Evolutionary conservation across 1,140 invertebrate species (phyloP), one percentile per base, ranked within the genome.

Genomic region (Pentalonia nigronervosa): DNA sequence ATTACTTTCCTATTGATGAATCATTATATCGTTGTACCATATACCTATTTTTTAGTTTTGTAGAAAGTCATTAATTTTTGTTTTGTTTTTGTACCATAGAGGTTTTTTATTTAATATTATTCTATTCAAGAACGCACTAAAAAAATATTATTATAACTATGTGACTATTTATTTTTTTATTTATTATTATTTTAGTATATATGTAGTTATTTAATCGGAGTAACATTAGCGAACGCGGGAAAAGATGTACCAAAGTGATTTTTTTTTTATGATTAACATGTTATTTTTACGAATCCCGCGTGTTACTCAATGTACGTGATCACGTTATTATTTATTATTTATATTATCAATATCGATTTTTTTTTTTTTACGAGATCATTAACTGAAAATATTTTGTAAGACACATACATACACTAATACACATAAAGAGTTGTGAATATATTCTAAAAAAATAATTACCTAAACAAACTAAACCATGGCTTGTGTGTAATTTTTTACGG

Each of bases 141-240:
- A 86, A n/a, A 9, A 9, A 84, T 23, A 84, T 84, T 36, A 41
- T 25, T 84, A 25, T 41, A 41, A 45, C 23, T 41, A 47, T 47
- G 84, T 84, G 36, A 86, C 84, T 86, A 86, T 86, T 86, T 86
- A 86, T 86, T 41, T 86, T 53, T 45, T 41, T 41, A 41, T 41
- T 41, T 41, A 41, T 41, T 41, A 41, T 86, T 86, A 86, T 9
- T 47, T 25, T 47, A 47, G 23, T 86, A 11, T 47, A 30, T 30
- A 45, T 25, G 21, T 83, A 9, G 17, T 87, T 87, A 34, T 87
- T 48, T 48, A 48, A 87, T 48, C 30, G 7, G 30, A 48, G 9
- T 47, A 47, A 45, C 30, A 14, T 48, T 34, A n/a, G 45, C 45
- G n/a, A 86, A 86, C 23, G 83, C 20, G 45, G 25, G 48, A 48